phyloP scores from a whole-genome alignment of 1,140 invertebrate genomes.

The Cheumatopsyche charites region DNA sequence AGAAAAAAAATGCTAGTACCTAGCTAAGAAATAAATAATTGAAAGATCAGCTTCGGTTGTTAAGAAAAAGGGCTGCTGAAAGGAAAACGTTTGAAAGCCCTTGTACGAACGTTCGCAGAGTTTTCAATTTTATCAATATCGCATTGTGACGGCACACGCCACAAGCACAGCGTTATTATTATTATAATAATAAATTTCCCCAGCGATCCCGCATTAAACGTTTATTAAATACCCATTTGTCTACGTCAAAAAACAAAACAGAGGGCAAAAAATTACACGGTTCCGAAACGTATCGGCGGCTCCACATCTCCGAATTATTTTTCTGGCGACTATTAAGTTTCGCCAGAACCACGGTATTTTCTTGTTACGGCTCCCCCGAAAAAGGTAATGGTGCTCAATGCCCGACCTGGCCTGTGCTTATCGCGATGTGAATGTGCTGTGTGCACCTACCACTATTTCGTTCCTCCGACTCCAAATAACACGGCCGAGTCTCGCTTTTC shows the following conservation, averaged over 20 bases:
- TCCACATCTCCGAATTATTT: conserved; percentile 6
- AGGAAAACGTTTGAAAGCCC: too few species aligned
- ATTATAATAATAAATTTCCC: conserved; percentile 22
- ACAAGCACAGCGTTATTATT: background rate
- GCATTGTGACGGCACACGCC: background rate
- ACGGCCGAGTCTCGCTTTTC: background rate
- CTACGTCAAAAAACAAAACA: conserved; percentile 26
- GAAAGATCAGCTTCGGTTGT: too few species aligned
- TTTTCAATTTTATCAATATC: conserved; percentile 15
- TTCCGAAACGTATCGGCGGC: conserved; percentile 17
- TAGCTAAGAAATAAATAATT: too few species aligned
- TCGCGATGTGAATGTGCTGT: conserved; percentile 23
- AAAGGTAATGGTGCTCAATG: background rate
- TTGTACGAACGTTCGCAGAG: too few species aligned
- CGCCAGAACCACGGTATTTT: conserved; percentile 42
- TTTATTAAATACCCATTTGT: conserved; percentile 34
- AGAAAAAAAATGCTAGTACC: too few species aligned
- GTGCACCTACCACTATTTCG: too few species aligned
- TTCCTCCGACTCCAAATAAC: conserved; percentile 17
- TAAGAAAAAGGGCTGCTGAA: too few species aligned
- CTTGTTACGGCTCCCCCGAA: conserved; percentile 33
- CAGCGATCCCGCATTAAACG: conserved; percentile 21
- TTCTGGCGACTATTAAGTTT: conserved; percentile 20
- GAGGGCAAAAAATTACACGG: conserved; percentile 18
- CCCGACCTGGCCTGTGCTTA: conserved; percentile 7